Evolutionary conservation across 2,113 vertebrate genomes (phyloP).

Genomic region (Pluvialis apricaria): DNA sequence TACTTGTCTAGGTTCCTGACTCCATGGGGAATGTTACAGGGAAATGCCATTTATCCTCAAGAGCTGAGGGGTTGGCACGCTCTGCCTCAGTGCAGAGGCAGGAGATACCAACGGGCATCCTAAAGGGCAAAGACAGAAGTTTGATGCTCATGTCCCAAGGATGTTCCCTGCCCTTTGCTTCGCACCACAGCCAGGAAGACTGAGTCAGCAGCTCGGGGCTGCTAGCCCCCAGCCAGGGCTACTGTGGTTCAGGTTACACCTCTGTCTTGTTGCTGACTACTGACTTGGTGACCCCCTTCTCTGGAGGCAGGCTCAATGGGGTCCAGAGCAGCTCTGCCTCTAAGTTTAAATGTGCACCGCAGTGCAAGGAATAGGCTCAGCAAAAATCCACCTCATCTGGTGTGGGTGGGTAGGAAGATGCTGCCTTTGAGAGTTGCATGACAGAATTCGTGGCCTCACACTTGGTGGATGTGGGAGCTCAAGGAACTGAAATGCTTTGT

Average conservation of each 20-base stretch:
- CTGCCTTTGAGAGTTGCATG: background rate
- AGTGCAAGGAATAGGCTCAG: background rate
- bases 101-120: background rate
- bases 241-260: too few species aligned
- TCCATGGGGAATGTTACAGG: background rate
- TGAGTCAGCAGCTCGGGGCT: background rate
- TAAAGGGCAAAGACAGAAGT: background rate
- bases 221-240: background rate
- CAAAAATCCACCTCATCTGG: background rate
- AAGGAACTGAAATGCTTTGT: background rate
- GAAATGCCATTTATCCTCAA: background rate
- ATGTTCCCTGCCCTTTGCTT: background rate
- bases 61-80: background rate
- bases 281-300: too few species aligned
- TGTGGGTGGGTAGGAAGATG: background rate
- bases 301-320: too few species aligned
- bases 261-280: too few species aligned
- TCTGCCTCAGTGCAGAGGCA: background rate
- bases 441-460: background rate
- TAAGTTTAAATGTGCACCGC: background rate
- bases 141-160: background rate
- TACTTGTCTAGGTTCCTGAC: background rate
- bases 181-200: background rate
- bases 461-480: background rate
- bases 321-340: background rate